A percentile compares a stretch with the other conserved stretches of the same genome.
Evolutionary conservation across 2,113 vertebrate genomes (phyloP).

Genomic region (Myxocyprinus asiaticus): DNA sequence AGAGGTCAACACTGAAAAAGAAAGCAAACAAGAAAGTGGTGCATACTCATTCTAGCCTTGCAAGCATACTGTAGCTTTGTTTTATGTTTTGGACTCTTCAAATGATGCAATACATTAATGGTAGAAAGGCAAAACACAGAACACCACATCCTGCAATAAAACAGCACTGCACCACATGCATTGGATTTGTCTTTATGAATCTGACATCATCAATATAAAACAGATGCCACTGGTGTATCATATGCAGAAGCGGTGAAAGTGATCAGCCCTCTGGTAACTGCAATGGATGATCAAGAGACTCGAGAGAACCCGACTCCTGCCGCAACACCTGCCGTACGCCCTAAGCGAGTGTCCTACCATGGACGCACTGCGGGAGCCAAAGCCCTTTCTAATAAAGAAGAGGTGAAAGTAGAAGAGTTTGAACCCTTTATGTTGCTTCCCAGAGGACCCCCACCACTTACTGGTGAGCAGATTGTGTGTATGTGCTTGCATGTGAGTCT

Average conservation of each 20-base stretch:
- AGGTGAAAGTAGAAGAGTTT: slow-evolving; percentile 76
- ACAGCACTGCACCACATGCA: too few relatives aligned
- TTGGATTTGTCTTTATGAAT: too few relatives aligned
- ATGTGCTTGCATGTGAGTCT: neutral
- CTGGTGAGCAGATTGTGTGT: slow-evolving; percentile 72
- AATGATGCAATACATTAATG: too few relatives aligned
- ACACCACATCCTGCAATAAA: too few relatives aligned
- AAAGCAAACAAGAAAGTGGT: too few relatives aligned
- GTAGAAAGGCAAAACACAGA: too few relatives aligned
- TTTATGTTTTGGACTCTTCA: too few relatives aligned
- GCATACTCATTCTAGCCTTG: too few relatives aligned
- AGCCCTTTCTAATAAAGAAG: slow-evolving; percentile 79
- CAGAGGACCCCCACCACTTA: slow-evolving; percentile 72
- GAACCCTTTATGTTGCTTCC: slow-evolving; percentile 79
- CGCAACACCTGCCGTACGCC: slow-evolving; percentile 51
- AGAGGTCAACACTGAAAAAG: too few relatives aligned
- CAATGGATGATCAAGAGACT: slow-evolving; percentile 49
- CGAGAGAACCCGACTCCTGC: slow-evolving; percentile 31
- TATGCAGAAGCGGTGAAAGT: neutral
- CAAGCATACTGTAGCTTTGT: too few relatives aligned
- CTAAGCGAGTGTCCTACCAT: slow-evolving; percentile 61
- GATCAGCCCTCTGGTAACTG: neutral
- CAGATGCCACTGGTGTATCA: neutral
- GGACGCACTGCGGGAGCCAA: slow-evolving; percentile 77
- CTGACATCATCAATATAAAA: too few relatives aligned